phyloP scores from a whole-genome alignment of 2,888 invertebrate genomes.

The Tinea pellionella region DNA sequence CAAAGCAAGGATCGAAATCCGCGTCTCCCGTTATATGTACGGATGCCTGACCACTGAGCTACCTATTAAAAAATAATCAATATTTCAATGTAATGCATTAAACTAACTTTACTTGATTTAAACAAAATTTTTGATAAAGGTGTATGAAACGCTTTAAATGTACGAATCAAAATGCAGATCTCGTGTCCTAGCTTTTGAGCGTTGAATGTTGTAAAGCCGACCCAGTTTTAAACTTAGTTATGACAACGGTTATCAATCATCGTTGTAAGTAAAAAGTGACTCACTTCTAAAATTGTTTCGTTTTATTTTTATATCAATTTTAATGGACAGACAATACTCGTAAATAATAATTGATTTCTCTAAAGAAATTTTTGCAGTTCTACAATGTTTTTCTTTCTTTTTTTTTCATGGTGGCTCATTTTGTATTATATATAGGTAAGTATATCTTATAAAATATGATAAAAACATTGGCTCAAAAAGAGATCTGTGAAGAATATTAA shows the following conservation, averaged over 20 bases:
- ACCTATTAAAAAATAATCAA: too few species aligned
- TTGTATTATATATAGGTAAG: too few species aligned
- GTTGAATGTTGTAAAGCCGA: background rate
- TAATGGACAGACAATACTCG: background rate
- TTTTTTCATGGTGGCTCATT: too few species aligned
- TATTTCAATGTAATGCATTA: background rate
- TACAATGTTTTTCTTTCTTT: too few species aligned
- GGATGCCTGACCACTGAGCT: too few species aligned
- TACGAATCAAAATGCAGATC: background rate
- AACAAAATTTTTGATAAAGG: background rate
- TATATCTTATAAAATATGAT: too few species aligned
- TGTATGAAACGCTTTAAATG: background rate
- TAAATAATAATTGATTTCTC: background rate
- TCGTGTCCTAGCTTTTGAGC: background rate
- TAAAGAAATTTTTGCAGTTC: too few species aligned
- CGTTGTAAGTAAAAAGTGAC: slow-evolving; percentile 2
- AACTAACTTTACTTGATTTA: background rate
- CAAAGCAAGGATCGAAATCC: too few species aligned
- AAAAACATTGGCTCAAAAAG: too few species aligned
- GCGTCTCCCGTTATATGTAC: too few species aligned
- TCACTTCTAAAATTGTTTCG: background rate
- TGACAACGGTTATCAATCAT: slow-evolving; percentile 6
- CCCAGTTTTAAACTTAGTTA: background rate
- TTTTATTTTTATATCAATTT: background rate
- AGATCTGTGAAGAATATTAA: too few species aligned